These are phyloP conservation scores for Montipora efflorescens DNA, from an alignment of 64 coral and sea anemone species.

Conservation along the genomic window DNA sequence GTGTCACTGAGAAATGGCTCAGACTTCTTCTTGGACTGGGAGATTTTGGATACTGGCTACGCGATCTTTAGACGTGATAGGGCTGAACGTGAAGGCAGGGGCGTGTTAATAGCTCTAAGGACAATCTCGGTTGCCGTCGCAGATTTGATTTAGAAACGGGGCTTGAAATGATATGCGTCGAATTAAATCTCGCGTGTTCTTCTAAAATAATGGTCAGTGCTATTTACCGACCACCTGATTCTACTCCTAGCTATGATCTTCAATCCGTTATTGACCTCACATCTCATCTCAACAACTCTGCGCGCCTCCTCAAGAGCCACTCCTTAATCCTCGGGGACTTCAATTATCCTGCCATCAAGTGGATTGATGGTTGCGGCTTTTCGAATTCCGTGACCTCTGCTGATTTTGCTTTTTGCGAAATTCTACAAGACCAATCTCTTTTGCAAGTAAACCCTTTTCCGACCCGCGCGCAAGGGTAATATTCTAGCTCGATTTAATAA, in stretches of 20 bases:
- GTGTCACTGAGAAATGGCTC: slow-evolving; percentile 27
- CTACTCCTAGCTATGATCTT: slow-evolving; percentile 35
- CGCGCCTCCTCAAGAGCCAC: neutral
- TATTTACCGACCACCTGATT: slow-evolving; percentile 12
- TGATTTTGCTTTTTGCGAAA: slow-evolving; percentile 31
- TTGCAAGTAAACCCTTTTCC: neutral
- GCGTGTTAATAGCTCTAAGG: slow-evolving; percentile 13
- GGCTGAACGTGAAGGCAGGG: neutral
- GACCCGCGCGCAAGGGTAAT: neutral
- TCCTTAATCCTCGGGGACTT: slow-evolving; percentile 23
- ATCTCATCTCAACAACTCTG: neutral
- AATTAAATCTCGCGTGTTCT: neutral
- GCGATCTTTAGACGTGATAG: neutral
- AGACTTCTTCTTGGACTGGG: slow-evolving; percentile 6
- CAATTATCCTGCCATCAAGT: slow-evolving; percentile 25
- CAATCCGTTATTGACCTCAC: neutral
- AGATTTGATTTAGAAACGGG: neutral
- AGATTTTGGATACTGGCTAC: slow-evolving; percentile 34
- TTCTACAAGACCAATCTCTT: neutral
- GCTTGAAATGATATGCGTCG: slow-evolving; percentile 10
- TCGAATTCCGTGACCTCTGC: slow-evolving; percentile 24
- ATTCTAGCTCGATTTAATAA: neutral
- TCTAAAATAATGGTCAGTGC: neutral
- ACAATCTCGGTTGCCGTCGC: neutral
- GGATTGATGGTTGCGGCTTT: slow-evolving; percentile 19